Evolutionary conservation across 1,140 invertebrate genomes (phyloP), one percentile per base, ranked within the genome.

Genomic region (Zophobas morio): DNA sequence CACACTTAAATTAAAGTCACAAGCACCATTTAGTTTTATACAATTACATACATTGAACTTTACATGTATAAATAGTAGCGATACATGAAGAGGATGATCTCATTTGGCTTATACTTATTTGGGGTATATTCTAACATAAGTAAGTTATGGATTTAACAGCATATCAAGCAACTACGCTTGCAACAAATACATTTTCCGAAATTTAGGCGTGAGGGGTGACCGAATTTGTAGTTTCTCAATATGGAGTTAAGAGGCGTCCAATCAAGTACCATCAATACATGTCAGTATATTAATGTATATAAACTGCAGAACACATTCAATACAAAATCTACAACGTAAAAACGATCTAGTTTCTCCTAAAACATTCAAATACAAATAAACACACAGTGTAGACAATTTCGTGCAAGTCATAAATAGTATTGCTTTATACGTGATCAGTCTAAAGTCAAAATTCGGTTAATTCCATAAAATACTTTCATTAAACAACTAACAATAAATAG

Each of bases 391-490:
- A 57, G 72, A 74, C 63, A 63, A 75, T 75, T 74, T 72, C 51
- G 47, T 81, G 54, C 79, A 80, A 77, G 77, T 79, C 72, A 76
- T 80, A 76, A 51, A 72, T 57, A 74, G 71, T 81, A 81, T 82
- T 82, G 79, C 81, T 82, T 80, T 78, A 74, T 81, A 51, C 56
- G 74, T 81, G 75, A 77, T 82, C 81, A 82, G 81, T 82, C 81
- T 82, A 77, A 82, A 81, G 74, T 80, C 79, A 78, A 82, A 81
- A 82, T 82, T 82, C 81, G 79, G 78, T 72, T 81, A 80, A 75
- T 78, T 79, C 74, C 75, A 74, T 79, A 77, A 79, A 79, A 79
- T 77, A 75, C 80, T 81, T 77, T 66, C 35, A 74, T 70, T 75
- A 66, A 77, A 75, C 32, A 79, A 78, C 70, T 79, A 80, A 51